These are phyloP conservation scores for Pleuronectes platessa DNA, from an alignment of 2,113 vertebrate species.

Conservation along the genomic window DNA sequence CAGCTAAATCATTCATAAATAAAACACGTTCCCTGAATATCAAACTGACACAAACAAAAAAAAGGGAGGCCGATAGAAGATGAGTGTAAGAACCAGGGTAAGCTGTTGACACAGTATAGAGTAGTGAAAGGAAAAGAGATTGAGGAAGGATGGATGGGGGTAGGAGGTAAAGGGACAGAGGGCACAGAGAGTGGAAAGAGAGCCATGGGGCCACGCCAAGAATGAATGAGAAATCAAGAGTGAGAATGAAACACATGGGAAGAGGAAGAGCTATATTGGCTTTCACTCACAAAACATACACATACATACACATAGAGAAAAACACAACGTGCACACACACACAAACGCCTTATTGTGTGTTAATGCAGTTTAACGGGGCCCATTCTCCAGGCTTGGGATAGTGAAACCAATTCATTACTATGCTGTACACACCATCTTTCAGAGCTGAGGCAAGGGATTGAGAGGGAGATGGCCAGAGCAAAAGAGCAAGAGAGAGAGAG, in stretches of 20 bases:
- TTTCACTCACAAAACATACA: neutral
- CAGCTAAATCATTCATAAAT: slow-evolving; percentile 50
- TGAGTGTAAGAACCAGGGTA: neutral
- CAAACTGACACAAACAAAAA: slow-evolving; percentile 21
- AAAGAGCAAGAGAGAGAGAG: slow-evolving; percentile 5
- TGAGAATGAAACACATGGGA: slow-evolving; percentile 55
- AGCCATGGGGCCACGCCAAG: slow-evolving; percentile 50
- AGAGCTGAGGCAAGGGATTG: slow-evolving; percentile 58
- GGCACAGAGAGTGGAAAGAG: slow-evolving; percentile 24
- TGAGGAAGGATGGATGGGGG: slow-evolving; percentile 27
- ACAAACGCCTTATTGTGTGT: slow-evolving; percentile 80
- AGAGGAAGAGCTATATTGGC: slow-evolving; percentile 62
- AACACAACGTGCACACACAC: slow-evolving; percentile 41
- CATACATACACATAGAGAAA: slow-evolving; percentile 28
- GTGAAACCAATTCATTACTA: slow-evolving; percentile 76
- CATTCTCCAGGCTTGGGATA: slow-evolving; percentile 69
- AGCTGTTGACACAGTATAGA: slow-evolving; percentile 12
- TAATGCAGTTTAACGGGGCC: slow-evolving; percentile 81
- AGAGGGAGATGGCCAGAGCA: slow-evolving; percentile 39
- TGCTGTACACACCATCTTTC: slow-evolving; percentile 69
- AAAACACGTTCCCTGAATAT: slow-evolving; percentile 38
- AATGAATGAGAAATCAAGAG: slow-evolving; percentile 60
- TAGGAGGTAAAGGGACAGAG: slow-evolving; percentile 30
- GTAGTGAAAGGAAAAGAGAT: neutral
- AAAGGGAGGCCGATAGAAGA: neutral